Percentiles rank a stretch among this genome's conserved stretches.
These are phyloP conservation scores for Podotricha telesiphe DNA, from an alignment of 2,888 invertebrate species.

Conservation along the genomic window DNA sequence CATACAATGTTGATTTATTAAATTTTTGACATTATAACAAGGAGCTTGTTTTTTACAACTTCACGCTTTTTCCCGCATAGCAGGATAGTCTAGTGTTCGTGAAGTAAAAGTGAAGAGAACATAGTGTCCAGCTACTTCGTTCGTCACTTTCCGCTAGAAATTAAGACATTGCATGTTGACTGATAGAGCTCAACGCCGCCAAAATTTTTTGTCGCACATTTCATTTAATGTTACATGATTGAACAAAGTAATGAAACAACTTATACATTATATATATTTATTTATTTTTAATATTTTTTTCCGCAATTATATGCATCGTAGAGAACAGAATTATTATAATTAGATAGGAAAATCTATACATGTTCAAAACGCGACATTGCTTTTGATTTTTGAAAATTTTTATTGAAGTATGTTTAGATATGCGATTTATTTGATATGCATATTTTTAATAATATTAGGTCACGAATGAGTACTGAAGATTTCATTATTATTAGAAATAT, in stretches of 20 bases:
- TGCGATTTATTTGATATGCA: constrained; percentile 60
- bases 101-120: no score
- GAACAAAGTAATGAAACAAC: constrained; percentile 12
- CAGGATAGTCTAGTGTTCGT: no score
- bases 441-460: constrained; percentile 40
- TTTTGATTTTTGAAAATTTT: constrained; percentile 31
- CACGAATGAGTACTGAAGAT: constrained; percentile 34
- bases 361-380: constrained; percentile 25
- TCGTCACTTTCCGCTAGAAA: no score
- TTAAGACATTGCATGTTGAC: no score
- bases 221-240: no score
- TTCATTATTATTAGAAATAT: neutral
- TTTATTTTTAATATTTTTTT: constrained; percentile 41
- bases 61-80: no score
- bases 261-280: constrained; percentile 10
- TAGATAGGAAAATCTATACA: constrained; percentile 33
- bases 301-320: constrained; percentile 33
- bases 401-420: constrained; percentile 48
- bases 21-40: no score
- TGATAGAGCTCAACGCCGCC: no score
- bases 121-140: no score
- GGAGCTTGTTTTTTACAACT: no score
- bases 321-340: constrained; percentile 38
- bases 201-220: no score
- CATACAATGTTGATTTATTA: no score